Evolutionary conservation across 2,113 vertebrate genomes (phyloP).

Genomic region (Tachysurus fulvidraco): DNA sequence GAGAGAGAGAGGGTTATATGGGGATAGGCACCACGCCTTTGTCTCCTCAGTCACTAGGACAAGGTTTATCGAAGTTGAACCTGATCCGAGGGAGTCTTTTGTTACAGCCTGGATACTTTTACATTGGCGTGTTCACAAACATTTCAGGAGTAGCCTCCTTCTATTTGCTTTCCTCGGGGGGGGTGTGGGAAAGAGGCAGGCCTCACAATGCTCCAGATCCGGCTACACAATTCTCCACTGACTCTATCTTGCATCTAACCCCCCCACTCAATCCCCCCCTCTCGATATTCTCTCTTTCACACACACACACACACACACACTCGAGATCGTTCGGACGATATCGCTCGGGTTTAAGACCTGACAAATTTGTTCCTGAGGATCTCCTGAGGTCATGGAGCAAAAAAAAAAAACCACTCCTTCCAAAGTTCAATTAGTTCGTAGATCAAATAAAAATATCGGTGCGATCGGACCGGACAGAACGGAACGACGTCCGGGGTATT

Average conservation of each 20-base stretch:
- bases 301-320: neutral
- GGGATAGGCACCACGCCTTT: slow-evolving; percentile 66
- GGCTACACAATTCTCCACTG: slow-evolving; percentile 26
- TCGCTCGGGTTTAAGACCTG: neutral
- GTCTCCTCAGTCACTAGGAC: slow-evolving; percentile 59
- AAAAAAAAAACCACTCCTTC: neutral
- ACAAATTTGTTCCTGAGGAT: slow-evolving; percentile 31
- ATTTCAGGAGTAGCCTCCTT: slow-evolving; percentile 61
- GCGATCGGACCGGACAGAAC: neutral
- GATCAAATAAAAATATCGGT: neutral
- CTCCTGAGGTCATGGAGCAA: neutral
- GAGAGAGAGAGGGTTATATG: slow-evolving; percentile 57
- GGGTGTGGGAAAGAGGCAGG: slow-evolving; percentile 49
- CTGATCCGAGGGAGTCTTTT: slow-evolving; percentile 66
- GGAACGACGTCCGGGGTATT: neutral
- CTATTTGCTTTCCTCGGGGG: slow-evolving; percentile 57
- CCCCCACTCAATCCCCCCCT: neutral
- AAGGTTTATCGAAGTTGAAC: slow-evolving; percentile 67
- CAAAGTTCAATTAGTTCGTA: neutral
- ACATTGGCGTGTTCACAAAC: slow-evolving; percentile 66
- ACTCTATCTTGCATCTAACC: slow-evolving; percentile 26
- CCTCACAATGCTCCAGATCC: slow-evolving; percentile 43
- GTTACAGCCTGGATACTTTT: slow-evolving; percentile 61
- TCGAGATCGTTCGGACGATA: slow-evolving; percentile 9
- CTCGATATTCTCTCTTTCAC: neutral